Evolutionary conservation across 2,888 invertebrate species (phyloP).

Genomic region (Brachycybe producta): DNA sequence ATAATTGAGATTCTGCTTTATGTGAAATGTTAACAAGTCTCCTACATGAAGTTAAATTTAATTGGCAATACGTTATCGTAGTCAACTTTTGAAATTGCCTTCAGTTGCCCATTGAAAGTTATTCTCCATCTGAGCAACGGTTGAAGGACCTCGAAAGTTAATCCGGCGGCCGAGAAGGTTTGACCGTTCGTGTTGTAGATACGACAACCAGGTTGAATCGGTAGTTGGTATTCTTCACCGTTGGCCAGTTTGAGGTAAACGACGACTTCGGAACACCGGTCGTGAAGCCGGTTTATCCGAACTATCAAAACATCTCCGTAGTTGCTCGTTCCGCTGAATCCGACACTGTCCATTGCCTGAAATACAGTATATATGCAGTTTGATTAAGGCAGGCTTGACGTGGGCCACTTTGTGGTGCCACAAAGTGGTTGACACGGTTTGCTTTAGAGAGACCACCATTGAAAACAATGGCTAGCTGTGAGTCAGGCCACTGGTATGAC

Average conservation of each 20-base stretch:
- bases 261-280: slow-evolving; percentile 43
- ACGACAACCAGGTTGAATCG: slow-evolving; percentile 45
- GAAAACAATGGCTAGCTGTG: too few species aligned
- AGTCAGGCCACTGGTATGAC: too few species aligned
- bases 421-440: too few species aligned
- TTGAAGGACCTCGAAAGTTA: slow-evolving; percentile 49
- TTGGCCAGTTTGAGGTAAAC: slow-evolving; percentile 37
- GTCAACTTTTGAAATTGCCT: too few species aligned
- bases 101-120: slow-evolving; percentile 54
- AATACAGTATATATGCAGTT: too few species aligned
- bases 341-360: slow-evolving; percentile 36
- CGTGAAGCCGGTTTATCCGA: slow-evolving; percentile 41
- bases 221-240: slow-evolving; percentile 38
- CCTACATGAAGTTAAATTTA: too few species aligned
- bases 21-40: too few species aligned
- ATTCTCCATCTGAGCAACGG: slow-evolving; percentile 49
- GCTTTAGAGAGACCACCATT: too few species aligned
- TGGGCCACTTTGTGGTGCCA: too few species aligned
- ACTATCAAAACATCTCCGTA: slow-evolving; percentile 45
- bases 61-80: too few species aligned
- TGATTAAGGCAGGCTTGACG: too few species aligned
- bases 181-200: slow-evolving; percentile 30
- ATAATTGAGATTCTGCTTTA: too few species aligned
- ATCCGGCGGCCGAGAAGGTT: slow-evolving; percentile 28
- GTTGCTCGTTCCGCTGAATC: slow-evolving; percentile 43